Evolutionary conservation across 2,888 invertebrate genomes (phyloP), one percentile per base, ranked within the genome.

Genomic region (Cremastinae sp.): DNA sequence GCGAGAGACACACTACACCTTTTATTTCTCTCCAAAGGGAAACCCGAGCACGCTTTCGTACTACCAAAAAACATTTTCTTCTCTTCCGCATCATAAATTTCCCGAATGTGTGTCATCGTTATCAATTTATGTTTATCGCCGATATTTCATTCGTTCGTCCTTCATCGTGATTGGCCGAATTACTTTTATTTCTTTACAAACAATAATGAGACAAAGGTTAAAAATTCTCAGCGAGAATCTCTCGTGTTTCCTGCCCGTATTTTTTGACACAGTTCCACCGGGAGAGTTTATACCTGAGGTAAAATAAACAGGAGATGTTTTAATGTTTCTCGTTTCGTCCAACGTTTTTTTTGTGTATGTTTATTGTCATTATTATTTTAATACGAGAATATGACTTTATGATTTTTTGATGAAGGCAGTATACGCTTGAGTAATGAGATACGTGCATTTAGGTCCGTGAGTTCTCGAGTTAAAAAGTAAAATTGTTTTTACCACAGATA

Each of bases 401-500:
- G 78, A 78, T 77, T 78, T 66, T 59, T 74, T 79, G 78, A 79
- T 80, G 68, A 78, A 18, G 59, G 58, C 55, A 58, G 64, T 39
- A 41, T 51, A 20, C 61, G 18, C 37, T 59, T 71, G 61, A 74
- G 68, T 53, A 66, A 75, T 62, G 22, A 69, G n/a, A 10, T 22
- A 45, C 16, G 37, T 47, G 16, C 2, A 14, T 41, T 28, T 16
- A 16, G 12, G 7, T 16, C 16, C 35, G 20, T 12, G 39, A 28
- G 39, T 16, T 37, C 22, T 37, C 45, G 41, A 22, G 56, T 58
- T 49, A 18, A 45, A n/a, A 56, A 37, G 37, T 10, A 49, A 41
- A 12, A 41, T 37, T 39, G 47, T 43, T 56, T 20, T 12, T 56
- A 47, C 20, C 39, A 22, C 35, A 4, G 28, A 41, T 16, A 47